Conservation (phyloP, 2,113 vertebrate genomes). For the Atlantisia rogersi region DNA sequence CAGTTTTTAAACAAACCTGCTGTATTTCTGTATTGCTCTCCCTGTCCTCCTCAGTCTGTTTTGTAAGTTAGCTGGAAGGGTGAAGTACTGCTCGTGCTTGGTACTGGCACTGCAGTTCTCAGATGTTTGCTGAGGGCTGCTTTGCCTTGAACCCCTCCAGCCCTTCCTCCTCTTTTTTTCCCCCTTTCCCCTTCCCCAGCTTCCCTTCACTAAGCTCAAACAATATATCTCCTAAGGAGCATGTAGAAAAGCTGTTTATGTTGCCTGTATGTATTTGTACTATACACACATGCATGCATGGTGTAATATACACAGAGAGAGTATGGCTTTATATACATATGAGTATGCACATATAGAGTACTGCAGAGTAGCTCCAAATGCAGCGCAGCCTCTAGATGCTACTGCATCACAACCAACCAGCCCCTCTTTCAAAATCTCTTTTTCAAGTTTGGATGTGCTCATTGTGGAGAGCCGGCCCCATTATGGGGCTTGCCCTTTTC, state of each 20-base stretch:
- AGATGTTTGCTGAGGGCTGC: not conserved
- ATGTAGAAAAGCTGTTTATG: not conserved
- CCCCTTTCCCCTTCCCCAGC: not conserved
- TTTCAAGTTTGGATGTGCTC: slow-evolving; percentile 4
- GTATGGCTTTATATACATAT: not conserved
- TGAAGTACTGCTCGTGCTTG: not conserved
- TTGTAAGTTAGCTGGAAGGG: not conserved
- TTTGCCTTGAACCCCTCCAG: not conserved
- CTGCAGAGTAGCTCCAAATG: not conserved
- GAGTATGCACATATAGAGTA: too few species aligned
- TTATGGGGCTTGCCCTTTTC: slow-evolving; percentile 37
- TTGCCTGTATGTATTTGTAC: not conserved
- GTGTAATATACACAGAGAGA: not conserved
- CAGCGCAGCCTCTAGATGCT: not conserved
- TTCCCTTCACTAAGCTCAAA: not conserved
- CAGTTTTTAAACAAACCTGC: not conserved
- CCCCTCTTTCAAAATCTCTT: slow-evolving; percentile 9
- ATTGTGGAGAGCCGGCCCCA: slow-evolving; percentile 29
- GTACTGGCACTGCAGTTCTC: not conserved
- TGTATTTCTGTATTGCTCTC: not conserved
- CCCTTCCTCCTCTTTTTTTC: not conserved
- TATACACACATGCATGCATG: not conserved
- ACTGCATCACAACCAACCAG: not conserved
- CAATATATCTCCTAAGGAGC: not conserved
- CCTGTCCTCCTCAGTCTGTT: not conserved